Conservation (phyloP, 2,113 vertebrate species). For the Vombatus ursinus region DNA sequence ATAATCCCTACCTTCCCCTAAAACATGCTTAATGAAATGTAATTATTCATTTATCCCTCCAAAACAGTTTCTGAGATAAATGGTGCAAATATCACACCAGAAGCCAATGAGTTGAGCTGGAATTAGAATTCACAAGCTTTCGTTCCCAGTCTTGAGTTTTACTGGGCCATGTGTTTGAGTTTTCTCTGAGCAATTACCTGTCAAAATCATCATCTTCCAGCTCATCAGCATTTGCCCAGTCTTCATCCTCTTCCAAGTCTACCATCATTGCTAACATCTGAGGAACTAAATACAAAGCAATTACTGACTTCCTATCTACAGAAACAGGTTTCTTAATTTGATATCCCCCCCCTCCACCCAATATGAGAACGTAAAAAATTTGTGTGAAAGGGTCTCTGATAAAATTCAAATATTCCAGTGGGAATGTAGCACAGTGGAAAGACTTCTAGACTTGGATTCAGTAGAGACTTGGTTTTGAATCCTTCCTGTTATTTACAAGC, state of each 20-base stretch:
- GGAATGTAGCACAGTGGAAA: background rate
- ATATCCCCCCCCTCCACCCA: background rate
- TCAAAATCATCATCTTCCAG: constrained; percentile 98
- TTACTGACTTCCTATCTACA: constrained; percentile 18
- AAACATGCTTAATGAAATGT: background rate
- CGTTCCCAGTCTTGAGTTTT: fast-evolving
- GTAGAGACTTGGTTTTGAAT: background rate
- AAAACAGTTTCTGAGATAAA: background rate
- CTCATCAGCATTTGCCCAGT: constrained; percentile 97
- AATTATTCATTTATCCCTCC: background rate
- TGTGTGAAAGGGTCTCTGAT: background rate
- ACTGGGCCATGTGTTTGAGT: background rate
- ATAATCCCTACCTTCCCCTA: background rate
- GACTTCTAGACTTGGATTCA: background rate
- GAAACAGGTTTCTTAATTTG: background rate
- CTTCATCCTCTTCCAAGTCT: constrained; percentile 97
- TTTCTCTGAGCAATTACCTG: constrained; percentile 84
- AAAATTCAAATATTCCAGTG: background rate
- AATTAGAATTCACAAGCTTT: background rate
- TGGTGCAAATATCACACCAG: background rate
- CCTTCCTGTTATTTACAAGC: background rate
- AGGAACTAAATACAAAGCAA: constrained; percentile 86
- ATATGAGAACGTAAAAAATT: background rate
- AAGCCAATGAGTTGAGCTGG: background rate
- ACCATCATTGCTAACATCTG: constrained; percentile 99